Conservation (phyloP, 1,140 invertebrate species). For the Macrosteles quadrilineatus region DNA sequence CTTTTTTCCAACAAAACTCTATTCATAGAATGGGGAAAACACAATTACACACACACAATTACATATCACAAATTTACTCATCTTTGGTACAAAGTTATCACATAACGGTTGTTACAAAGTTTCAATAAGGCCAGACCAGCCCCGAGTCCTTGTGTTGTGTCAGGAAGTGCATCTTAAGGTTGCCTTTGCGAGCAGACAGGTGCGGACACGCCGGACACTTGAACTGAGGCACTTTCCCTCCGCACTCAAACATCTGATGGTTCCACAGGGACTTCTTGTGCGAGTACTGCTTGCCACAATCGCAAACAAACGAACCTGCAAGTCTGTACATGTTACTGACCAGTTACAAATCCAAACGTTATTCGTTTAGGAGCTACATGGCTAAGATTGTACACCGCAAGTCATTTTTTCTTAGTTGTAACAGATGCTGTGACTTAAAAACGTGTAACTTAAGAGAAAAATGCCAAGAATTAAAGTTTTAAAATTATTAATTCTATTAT, state of each 20-base stretch:
- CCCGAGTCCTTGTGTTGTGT: neutral
- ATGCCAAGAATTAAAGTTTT: no score
- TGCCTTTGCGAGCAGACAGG: neutral
- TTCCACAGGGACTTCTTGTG: conserved; percentile 53
- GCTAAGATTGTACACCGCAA: no score
- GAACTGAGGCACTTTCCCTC: conserved; percentile 57
- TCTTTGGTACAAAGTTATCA: neutral
- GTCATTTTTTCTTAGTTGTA: no score
- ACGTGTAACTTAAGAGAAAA: no score
- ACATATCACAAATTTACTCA: neutral
- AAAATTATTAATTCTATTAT: no score
- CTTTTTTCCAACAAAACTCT: no score
- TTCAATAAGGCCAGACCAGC: neutral
- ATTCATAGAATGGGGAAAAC: no score
- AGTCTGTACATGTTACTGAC: no score
- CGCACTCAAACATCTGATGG: conserved; percentile 58
- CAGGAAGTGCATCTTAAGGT: conserved; percentile 23
- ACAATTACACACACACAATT: neutral
- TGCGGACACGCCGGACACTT: conserved; percentile 21
- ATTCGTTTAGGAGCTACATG: no score
- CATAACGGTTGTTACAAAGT: neutral
- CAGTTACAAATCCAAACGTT: no score
- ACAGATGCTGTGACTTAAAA: no score
- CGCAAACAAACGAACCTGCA: conserved; percentile 8
- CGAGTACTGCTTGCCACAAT: conserved; percentile 31